Conservation (phyloP, 2,888 invertebrate genomes). For the Diploptera punctata region DNA sequence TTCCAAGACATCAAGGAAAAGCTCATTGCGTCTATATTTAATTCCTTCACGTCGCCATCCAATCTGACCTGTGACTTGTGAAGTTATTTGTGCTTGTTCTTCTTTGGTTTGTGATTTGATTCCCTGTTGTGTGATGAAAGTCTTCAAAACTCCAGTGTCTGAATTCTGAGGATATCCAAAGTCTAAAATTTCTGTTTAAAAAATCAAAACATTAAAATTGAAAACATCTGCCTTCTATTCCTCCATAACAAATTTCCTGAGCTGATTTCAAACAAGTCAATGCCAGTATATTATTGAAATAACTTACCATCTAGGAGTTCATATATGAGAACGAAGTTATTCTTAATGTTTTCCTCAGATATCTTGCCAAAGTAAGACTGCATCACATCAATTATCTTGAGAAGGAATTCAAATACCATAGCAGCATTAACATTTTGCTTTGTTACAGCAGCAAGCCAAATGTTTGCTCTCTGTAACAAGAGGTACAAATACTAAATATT, state of each 20-base stretch:
- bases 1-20: conserved; percentile 98
- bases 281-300: no score
- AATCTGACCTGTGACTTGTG: conserved; percentile 97
- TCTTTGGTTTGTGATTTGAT: conserved; percentile 99
- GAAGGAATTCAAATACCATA: conserved; percentile 99
- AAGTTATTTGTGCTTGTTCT: conserved; percentile 99
- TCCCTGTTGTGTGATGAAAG: conserved; percentile 99
- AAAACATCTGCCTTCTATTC: no score
- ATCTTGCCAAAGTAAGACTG: conserved; percentile 99
- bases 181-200: conserved; percentile 87
- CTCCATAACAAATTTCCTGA: no score
- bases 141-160: conserved; percentile 98
- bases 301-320: conserved; percentile 92
- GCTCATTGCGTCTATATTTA: conserved; percentile 97
- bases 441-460: conserved; percentile 99
- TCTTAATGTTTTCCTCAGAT: conserved; percentile 99
- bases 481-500: no score
- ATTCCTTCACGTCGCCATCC: conserved; percentile 99
- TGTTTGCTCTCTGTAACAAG: conserved; percentile 91
- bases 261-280: no score
- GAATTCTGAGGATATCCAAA: conserved; percentile 99
- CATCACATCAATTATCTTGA: conserved; percentile 99
- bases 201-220: conserved; percentile 46
- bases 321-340: conserved; percentile 99
- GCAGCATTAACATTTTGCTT: conserved; percentile 99